Percentiles rank a stretch among this genome's conserved stretches.
phyloP scores from a whole-genome alignment of 2,888 invertebrate species.

The Erannis defoliaria region DNA sequence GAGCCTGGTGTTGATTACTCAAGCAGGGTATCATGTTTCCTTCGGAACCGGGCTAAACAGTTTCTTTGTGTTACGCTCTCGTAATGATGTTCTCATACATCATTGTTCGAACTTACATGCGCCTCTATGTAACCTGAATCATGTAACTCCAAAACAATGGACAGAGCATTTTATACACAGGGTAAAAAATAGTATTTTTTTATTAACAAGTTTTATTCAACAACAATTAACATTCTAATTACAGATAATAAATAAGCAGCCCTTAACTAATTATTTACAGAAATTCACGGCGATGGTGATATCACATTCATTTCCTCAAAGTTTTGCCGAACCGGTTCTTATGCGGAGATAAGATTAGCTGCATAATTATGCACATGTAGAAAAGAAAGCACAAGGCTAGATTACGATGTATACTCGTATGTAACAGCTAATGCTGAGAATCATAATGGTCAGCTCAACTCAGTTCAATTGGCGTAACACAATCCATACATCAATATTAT shows the following conservation, averaged over 20 bases:
- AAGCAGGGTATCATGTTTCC: slow-evolving; percentile 63
- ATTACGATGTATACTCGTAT: slow-evolving; percentile 50
- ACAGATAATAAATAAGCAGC: slow-evolving; percentile 76
- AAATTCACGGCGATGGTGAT: slow-evolving; percentile 67
- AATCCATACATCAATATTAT: slow-evolving; percentile 47
- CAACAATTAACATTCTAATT: slow-evolving; percentile 69
- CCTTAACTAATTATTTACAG: slow-evolving; percentile 77
- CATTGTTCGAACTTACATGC: slow-evolving; percentile 30
- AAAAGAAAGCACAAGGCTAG: slow-evolving; percentile 69
- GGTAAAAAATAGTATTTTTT: slow-evolving; percentile 36
- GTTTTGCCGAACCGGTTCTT: slow-evolving; percentile 50
- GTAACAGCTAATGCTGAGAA: slow-evolving; percentile 48
- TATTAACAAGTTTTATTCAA: slow-evolving; percentile 61
- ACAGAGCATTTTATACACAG: slow-evolving; percentile 9
- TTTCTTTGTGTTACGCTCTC: slow-evolving; percentile 48
- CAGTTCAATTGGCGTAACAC: slow-evolving; percentile 68
- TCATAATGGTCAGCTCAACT: slow-evolving; percentile 49
- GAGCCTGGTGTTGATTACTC: slow-evolving; percentile 62
- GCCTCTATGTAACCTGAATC: slow-evolving; percentile 19
- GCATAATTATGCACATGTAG: slow-evolving; percentile 62
- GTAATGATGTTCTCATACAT: slow-evolving; percentile 48
- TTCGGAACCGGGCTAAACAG: slow-evolving; percentile 43
- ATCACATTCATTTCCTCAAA: slow-evolving; percentile 41
- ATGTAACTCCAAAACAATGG: slow-evolving; percentile 21
- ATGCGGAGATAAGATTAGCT: slow-evolving; percentile 50